Base-by-base conservation (phyloP, 2,113 vertebrate species). In the Eulacestoma nigropectus region DNA sequence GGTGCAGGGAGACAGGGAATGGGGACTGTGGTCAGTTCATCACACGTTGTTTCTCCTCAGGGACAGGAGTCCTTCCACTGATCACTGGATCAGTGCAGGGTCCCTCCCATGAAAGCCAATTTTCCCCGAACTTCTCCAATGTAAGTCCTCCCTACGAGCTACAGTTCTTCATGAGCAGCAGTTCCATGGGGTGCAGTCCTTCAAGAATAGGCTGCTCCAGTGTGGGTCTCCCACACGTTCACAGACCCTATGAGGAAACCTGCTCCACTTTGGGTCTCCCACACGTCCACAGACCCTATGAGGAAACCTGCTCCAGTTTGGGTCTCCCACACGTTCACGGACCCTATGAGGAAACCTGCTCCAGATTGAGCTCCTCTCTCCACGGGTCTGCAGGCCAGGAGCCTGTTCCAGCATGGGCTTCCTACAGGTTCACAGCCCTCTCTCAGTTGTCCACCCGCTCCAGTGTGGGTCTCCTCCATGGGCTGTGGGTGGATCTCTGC, bases 21-120 rank as follows among this genome's bases (percentile, higher is more conserved):
- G 26, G 25, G 19, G 7, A 3, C 11, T 49, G 26, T 70, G 26
- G 23, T 70, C 65, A n/a, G 47, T n/a, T 63, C 49, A 41, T 63
- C 47, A 13, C 17, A 8, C 0, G 0, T 26, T 14, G 11, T 19
- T 69, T 60, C 11, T 68, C 22, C 39, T 60, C 12, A 15, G 46
- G 46, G 39, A 32, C 16, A 56, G 50, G 56, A 41, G 26, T 41
- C 30, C 20, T 70, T 21, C 30, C 33, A 3, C 41, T 47, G 13
- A 25, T 63, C 49, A 4, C 67, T 84, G 56, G 6, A 37, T 17
- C 57, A 32, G 30, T 64, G 49, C 50, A 41, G 22, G 3, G 9
- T 56, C 21, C 14, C 17, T 56, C 85, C 25, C 14, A 18, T 12
- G 26, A 67, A 26, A 42, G 32, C 41, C 13, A 47, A 0, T 42